Evolutionary conservation across 2,113 vertebrate species (phyloP).

Genomic region (Neotoma lepida): DNA sequence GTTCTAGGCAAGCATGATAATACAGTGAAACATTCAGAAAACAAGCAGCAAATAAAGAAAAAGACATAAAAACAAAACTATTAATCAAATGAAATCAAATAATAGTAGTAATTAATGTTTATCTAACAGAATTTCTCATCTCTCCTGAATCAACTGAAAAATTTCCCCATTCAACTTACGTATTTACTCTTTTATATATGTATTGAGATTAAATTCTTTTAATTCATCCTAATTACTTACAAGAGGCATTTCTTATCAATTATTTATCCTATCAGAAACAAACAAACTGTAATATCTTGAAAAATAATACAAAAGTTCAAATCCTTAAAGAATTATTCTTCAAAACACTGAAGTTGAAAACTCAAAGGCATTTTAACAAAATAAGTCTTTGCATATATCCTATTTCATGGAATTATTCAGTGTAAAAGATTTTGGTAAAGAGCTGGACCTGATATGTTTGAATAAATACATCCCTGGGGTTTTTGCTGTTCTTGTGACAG

Average conservation of each 20-base stretch:
- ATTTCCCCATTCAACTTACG: background rate
- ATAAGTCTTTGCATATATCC: background rate
- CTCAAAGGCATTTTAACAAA: background rate
- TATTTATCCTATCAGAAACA: background rate
- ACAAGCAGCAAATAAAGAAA: background rate
- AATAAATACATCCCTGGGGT: slow-evolving; percentile 46
- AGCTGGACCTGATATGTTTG: slow-evolving; percentile 56
- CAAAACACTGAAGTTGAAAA: slow-evolving; percentile 1
- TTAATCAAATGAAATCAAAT: background rate
- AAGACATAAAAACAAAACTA: background rate
- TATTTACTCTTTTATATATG: background rate
- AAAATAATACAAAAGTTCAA: background rate
- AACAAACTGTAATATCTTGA: background rate
- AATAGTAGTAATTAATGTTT: background rate
- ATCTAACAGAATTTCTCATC: background rate
- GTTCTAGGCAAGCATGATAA: background rate
- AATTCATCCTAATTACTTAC: background rate
- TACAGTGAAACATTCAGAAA: background rate
- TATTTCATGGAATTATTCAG: slow-evolving; percentile 52
- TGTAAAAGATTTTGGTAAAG: slow-evolving; percentile 47
- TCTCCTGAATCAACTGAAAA: background rate
- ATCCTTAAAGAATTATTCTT: background rate
- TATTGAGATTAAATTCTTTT: background rate
- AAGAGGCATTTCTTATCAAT: background rate
- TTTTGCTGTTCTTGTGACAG: background rate